Conservation (phyloP, 2,113 vertebrate genomes). For the Sebastes fasciatus region DNA sequence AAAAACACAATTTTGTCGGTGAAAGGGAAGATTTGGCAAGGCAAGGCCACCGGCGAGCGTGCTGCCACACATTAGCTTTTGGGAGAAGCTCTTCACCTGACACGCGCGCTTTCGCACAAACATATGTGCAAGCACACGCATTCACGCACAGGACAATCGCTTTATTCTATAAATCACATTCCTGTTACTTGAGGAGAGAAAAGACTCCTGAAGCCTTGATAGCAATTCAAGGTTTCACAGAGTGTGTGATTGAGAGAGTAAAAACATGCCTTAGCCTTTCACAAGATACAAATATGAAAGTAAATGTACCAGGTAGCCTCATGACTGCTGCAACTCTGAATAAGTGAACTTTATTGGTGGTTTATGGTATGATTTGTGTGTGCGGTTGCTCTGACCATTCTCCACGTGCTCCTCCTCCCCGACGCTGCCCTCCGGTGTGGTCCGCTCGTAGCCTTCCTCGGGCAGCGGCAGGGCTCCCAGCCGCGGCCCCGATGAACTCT, state of each 20-base stretch:
- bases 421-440: conserved; percentile 96
- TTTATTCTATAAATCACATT: conserved; percentile 44
- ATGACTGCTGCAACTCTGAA: not conserved
- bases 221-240: conserved; percentile 25
- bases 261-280: not conserved
- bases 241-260: too few species aligned
- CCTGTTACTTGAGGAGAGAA: conserved; percentile 20
- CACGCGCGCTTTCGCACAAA: not conserved
- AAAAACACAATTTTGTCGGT: conserved; percentile 35
- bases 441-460: conserved; percentile 96
- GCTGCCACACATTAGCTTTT: conserved; percentile 26
- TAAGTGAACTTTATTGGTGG: not conserved
- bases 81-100: conserved; percentile 17
- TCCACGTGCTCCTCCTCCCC: conserved; percentile 98
- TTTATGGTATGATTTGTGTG: conserved; percentile 8
- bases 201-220: conserved; percentile 52
- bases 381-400: conserved; percentile 86
- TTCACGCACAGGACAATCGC: conserved; percentile 14
- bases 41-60: conserved; percentile 36
- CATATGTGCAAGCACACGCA: not conserved
- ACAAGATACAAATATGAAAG: not conserved
- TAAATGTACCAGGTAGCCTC: conserved; percentile 6
- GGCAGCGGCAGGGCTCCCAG: conserved; percentile 93
- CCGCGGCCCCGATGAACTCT: conserved; percentile 94
- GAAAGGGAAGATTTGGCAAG: conserved; percentile 40